These are phyloP conservation scores for Solenopsis invicta DNA, from an alignment of 1,140 invertebrate species.

Conservation along the genomic window DNA sequence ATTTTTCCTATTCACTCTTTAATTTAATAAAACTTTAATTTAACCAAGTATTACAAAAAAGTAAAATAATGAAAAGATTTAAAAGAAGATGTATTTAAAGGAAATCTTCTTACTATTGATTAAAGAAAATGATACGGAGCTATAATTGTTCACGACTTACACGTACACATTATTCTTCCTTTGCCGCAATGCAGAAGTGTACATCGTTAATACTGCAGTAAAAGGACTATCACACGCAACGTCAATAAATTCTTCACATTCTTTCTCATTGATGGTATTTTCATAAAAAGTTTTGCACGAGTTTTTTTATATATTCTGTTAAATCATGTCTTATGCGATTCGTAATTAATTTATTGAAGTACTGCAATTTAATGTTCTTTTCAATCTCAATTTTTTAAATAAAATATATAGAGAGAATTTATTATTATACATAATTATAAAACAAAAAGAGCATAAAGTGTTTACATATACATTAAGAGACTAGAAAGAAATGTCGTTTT, in stretches of 20 bases:
- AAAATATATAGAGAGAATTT: background rate
- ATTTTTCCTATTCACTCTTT: background rate
- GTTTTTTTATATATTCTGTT: background rate
- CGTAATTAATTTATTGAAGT: background rate
- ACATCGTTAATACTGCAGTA: constrained; percentile 31
- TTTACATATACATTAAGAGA: background rate
- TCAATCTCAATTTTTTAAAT: background rate
- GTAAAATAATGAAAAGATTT: background rate
- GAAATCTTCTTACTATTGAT: background rate
- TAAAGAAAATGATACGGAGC: background rate
- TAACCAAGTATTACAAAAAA: background rate
- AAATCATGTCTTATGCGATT: background rate
- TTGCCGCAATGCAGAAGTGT: constrained; percentile 44
- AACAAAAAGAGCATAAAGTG: background rate
- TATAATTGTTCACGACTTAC: constrained; percentile 30
- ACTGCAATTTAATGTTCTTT: background rate
- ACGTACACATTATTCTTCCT: background rate
- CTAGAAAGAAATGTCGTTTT: too few relatives aligned
- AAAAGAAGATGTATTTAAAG: background rate
- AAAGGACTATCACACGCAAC: constrained; percentile 21
- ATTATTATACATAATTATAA: background rate
- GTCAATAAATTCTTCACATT: background rate
- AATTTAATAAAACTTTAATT: too few relatives aligned
- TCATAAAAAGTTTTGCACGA: background rate
- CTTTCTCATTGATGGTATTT: background rate